A percentile compares a stretch with the other conserved stretches of the same genome.
These are phyloP conservation scores for Tipula helvola DNA, from an alignment of 2,888 invertebrate species.

Conservation along the genomic window DNA sequence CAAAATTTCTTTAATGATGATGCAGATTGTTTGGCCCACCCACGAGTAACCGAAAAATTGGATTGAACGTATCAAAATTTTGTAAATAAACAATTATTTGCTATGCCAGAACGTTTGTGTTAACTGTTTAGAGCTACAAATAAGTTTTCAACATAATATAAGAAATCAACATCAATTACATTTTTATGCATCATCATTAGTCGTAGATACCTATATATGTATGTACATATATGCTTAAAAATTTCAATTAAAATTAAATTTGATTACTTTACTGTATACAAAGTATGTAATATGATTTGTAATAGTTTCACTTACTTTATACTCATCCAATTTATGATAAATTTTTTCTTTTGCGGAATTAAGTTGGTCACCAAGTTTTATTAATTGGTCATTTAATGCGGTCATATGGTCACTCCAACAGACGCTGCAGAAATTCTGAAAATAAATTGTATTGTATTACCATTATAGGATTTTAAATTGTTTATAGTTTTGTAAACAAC, in stretches of 20 bases:
- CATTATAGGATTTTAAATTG: background rate
- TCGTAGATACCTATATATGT: background rate
- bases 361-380: conserved; percentile 42
- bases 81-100: background rate
- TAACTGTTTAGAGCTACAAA: background rate
- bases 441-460: conserved; percentile 14
- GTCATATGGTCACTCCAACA: conserved; percentile 49
- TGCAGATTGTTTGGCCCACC: background rate
- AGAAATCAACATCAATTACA: background rate
- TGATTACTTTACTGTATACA: background rate
- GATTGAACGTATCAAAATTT: background rate
- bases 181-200: background rate
- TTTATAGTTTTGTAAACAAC: background rate
- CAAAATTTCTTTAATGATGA: background rate
- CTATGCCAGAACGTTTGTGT: background rate
- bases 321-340: conserved; percentile 43
- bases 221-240: background rate
- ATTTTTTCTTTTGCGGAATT: conserved; percentile 40
- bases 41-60: background rate
- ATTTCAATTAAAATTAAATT: background rate
- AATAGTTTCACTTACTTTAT: conserved; percentile 32
- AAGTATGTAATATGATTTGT: background rate
- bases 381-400: conserved; percentile 44
- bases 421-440: conserved; percentile 45
- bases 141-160: background rate